Conservation (phyloP, 2,888 invertebrate genomes). For the Plagiodera versicolora region DNA sequence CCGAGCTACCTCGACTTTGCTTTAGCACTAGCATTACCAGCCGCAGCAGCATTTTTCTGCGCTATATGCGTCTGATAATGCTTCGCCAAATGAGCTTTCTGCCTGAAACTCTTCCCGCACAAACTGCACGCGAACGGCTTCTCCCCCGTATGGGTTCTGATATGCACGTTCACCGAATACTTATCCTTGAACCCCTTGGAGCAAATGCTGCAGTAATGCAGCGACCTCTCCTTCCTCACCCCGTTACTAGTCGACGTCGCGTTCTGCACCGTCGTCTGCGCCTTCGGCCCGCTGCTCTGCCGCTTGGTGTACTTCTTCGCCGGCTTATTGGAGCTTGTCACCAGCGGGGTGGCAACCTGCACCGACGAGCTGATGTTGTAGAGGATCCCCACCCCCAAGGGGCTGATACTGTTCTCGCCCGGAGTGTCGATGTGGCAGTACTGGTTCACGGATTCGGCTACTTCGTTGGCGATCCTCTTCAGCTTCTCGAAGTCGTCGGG, state of each 20-base stretch:
- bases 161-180: conserved; percentile 97
- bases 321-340: conserved; percentile 66
- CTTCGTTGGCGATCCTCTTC: conserved; percentile 80
- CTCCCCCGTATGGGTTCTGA: conserved; percentile 96
- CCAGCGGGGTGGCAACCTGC: conserved; percentile 60
- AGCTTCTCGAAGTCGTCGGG: conserved; percentile 84
- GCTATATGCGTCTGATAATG: conserved; percentile 92
- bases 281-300: conserved; percentile 52
- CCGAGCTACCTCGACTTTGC: conserved; percentile 52
- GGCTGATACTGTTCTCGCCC: conserved; percentile 56
- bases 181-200: conserved; percentile 94
- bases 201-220: conserved; percentile 92
- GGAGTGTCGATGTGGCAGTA: conserved; percentile 61
- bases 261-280: conserved; percentile 47
- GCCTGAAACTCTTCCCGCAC: conserved; percentile 91
- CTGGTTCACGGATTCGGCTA: conserved; percentile 75
- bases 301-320: conserved; percentile 73
- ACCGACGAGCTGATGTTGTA: conserved; percentile 51
- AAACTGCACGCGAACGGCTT: conserved; percentile 95
- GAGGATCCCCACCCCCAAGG: conserved; percentile 47
- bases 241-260: conserved; percentile 69
- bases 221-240: conserved; percentile 81
- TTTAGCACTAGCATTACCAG: conserved; percentile 58
- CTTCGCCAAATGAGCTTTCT: conserved; percentile 89
- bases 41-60: conserved; percentile 74